These are phyloP conservation scores for Baronia brevicornis DNA, from an alignment of 2,888 invertebrate genomes.

Conservation along the genomic window DNA sequence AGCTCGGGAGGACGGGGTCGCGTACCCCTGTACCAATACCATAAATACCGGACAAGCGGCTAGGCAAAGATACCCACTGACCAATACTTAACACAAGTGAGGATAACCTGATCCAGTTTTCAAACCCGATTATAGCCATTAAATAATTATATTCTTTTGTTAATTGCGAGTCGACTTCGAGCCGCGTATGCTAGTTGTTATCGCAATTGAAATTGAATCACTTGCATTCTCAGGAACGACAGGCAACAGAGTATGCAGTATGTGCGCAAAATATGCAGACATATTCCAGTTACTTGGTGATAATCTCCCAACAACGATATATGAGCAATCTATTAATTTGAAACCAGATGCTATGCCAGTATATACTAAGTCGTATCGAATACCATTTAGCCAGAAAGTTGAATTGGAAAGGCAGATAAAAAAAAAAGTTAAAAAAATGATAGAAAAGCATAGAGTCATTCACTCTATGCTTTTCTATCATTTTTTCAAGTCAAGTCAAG, in stretches of 20 bases:
- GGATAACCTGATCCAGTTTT: background rate
- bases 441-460: too few species aligned
- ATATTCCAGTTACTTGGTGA: conserved; percentile 15
- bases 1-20: background rate
- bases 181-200: conserved; percentile 11
- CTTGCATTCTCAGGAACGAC: conserved; percentile 12
- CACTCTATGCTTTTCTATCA: too few species aligned
- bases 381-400: conserved; percentile 9
- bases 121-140: conserved; percentile 3
- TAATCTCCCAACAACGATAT: conserved; percentile 9
- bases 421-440: too few species aligned
- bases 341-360: conserved; percentile 12
- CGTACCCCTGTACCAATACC: background rate
- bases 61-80: conserved; percentile 8
- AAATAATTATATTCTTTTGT: conserved; percentile 11
- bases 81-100: conserved; percentile 10
- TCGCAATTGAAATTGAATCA: conserved; percentile 10
- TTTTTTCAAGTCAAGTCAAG: too few species aligned
- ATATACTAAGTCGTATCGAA: conserved; percentile 13
- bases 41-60: background rate
- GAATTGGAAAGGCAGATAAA: conserved; percentile 14
- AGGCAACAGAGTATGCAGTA: conserved; percentile 5
- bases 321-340: conserved; percentile 11
- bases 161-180: background rate
- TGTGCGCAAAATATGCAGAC: conserved; percentile 14